Conservation (phyloP, 1,140 invertebrate species). For the Pseudomyrmex gracilis region DNA sequence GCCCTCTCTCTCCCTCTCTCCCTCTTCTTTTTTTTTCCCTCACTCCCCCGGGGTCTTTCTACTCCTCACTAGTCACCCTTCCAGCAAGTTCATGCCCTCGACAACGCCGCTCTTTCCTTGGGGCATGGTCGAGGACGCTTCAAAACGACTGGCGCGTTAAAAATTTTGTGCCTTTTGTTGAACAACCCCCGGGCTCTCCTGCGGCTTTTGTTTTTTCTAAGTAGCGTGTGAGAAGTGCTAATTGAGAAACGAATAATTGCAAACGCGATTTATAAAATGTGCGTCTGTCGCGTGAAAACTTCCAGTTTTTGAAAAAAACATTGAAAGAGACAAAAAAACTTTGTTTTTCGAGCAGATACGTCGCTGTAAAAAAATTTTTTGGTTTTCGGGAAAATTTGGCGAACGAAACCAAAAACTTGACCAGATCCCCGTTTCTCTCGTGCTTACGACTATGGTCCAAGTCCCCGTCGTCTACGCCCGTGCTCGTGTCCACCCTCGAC, state of each 20-base stretch:
- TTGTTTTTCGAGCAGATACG: background rate
- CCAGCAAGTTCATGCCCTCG: background rate
- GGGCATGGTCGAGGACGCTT: conserved; percentile 7
- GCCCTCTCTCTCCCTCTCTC: background rate
- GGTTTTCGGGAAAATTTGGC: too few species aligned
- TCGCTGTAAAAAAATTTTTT: too few species aligned
- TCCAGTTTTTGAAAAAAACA: background rate
- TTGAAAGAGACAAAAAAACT: background rate
- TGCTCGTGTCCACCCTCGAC: conserved; percentile 18
- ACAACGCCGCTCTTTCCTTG: conserved; percentile 5
- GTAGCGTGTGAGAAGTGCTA: conserved; percentile 3
- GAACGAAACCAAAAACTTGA: too few species aligned
- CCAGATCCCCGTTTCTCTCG: background rate
- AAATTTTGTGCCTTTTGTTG: conserved; percentile 40
- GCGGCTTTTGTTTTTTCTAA: conserved; percentile 8
- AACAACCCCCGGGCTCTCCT: background rate
- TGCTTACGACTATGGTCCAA: background rate
- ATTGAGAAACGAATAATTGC: background rate
- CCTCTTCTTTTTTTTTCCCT: background rate
- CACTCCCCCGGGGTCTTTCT: too few species aligned
- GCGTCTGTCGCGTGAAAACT: too few species aligned
- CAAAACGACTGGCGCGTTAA: conserved; percentile 21
- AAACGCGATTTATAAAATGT: background rate
- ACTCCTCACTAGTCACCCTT: background rate
- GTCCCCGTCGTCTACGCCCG: background rate